phyloP scores from a whole-genome alignment of 2,113 vertebrate species.

The Anarhynchus alexandrinus region DNA sequence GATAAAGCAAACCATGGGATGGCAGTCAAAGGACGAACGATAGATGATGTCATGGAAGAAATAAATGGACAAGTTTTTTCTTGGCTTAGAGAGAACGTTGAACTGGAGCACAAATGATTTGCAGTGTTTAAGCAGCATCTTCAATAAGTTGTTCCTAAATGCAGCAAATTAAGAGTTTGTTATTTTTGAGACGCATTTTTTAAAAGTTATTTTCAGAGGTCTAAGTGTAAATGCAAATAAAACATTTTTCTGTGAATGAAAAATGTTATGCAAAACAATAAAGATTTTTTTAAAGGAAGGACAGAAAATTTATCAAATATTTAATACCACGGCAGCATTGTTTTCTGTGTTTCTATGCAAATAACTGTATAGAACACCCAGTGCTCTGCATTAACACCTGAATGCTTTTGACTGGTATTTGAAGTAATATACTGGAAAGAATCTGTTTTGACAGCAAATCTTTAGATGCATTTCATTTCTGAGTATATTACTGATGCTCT shows the following conservation, averaged over 20 bases:
- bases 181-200: not conserved
- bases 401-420: not conserved
- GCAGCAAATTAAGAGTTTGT: not conserved
- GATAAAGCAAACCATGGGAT: slow-evolving; percentile 88
- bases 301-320: not conserved
- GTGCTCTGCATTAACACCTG: not conserved
- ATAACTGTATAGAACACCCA: not conserved
- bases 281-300: not conserved
- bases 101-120: slow-evolving; percentile 38
- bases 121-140: not conserved
- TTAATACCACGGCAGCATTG: not conserved
- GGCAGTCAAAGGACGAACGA: slow-evolving; percentile 78
- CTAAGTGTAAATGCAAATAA: not conserved
- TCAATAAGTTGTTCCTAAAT: not conserved
- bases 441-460: not conserved
- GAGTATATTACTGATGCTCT: not conserved
- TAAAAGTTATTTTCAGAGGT: not conserved
- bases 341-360: not conserved
- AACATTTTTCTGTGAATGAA: not conserved
- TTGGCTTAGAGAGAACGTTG: slow-evolving; percentile 81
- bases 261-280: not conserved
- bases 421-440: not conserved
- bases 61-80: slow-evolving; percentile 81
- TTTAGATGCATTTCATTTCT: not conserved
- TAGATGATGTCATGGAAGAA: slow-evolving; percentile 83